phyloP scores from a whole-genome alignment of 2,113 vertebrate genomes.

The Casuarius casuarius region DNA sequence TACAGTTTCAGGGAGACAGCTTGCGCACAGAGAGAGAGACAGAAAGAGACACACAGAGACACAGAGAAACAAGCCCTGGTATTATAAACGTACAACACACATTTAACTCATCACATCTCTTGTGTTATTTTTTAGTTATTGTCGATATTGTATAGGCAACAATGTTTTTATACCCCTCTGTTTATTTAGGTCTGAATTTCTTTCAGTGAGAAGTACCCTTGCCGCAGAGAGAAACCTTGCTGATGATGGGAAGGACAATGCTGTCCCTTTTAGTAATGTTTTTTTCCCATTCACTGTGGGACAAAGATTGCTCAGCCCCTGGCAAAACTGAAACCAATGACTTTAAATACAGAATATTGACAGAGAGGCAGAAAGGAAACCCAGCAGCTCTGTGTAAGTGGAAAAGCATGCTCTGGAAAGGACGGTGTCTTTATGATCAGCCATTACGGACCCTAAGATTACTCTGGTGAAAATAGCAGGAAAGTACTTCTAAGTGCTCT shows the following conservation, averaged over 20 bases:
- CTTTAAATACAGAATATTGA: conserved; percentile 40
- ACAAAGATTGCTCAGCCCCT: conserved; percentile 23
- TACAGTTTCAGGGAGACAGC: background rate
- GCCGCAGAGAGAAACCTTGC: background rate
- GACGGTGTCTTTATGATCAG: background rate
- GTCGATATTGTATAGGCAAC: background rate
- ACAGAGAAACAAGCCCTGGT: background rate
- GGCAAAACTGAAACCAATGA: conserved; percentile 14
- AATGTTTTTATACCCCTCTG: background rate
- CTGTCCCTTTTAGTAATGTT: background rate
- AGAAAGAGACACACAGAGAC: background rate
- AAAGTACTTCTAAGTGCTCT: conserved; percentile 10
- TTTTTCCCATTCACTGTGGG: conserved; percentile 22
- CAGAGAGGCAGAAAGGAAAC: background rate
- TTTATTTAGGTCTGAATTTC: background rate
- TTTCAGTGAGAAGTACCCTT: background rate
- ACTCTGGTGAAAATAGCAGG: background rate
- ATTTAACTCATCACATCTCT: conserved; percentile 13
- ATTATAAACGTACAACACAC: background rate
- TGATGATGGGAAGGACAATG: background rate
- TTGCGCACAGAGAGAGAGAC: background rate
- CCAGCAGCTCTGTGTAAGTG: background rate
- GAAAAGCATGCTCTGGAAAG: background rate
- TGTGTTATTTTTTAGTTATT: background rate
- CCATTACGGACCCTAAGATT: background rate